These are phyloP conservation scores for Discoglossus pictus DNA, from an alignment of 2,797 vertebrate species.

Conservation along the genomic window DNA sequence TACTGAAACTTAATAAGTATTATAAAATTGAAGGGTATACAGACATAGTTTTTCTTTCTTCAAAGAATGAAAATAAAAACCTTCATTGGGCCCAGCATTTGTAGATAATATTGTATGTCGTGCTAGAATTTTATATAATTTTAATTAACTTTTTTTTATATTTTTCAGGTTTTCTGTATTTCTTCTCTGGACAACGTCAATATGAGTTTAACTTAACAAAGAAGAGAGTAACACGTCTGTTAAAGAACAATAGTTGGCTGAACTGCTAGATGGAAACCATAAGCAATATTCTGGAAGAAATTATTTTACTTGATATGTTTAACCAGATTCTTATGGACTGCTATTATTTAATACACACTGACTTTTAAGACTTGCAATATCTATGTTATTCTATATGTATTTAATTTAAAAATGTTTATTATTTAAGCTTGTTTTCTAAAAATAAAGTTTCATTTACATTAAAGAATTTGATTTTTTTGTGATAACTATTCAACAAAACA, in stretches of 20 bases:
- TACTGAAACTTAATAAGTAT: too few relatives aligned
- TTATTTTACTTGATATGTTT: too few relatives aligned
- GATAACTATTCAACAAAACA: too few relatives aligned
- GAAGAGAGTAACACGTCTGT: conserved; percentile 58
- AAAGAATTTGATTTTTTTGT: too few relatives aligned
- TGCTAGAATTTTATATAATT: too few relatives aligned
- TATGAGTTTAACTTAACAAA: conserved; percentile 63
- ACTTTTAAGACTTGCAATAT: neutral
- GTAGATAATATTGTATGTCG: too few relatives aligned
- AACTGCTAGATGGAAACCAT: conserved; percentile 56
- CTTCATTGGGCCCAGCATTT: too few relatives aligned
- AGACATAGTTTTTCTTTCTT: too few relatives aligned
- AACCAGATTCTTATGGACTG: neutral
- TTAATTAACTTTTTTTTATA: conserved; percentile 25
- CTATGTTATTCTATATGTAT: conserved; percentile 9
- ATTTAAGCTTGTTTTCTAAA: too few relatives aligned
- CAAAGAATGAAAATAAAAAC: too few relatives aligned
- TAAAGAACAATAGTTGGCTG: conserved; percentile 67
- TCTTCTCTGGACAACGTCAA: conserved; percentile 67
- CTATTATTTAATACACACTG: conserved; percentile 5
- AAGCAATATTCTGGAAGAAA: neutral
- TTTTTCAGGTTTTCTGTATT: conserved; percentile 68
- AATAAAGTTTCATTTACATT: too few relatives aligned
- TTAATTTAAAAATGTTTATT: neutral
- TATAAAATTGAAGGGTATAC: too few relatives aligned